phyloP scores from a whole-genome alignment of 1,140 invertebrate genomes.

The Drosophila pseudoobscura region DNA sequence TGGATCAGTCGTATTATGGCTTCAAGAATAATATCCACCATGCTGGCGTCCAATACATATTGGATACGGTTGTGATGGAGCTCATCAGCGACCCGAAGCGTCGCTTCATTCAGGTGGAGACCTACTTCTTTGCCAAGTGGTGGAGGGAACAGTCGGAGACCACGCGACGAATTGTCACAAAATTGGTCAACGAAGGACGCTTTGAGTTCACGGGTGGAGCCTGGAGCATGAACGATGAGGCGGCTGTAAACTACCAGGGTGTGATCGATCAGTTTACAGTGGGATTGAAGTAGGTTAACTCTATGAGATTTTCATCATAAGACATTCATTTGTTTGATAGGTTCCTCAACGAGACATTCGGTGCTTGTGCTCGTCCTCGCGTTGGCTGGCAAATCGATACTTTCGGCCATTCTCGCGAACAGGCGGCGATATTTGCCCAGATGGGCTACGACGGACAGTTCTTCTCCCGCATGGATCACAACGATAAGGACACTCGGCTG shows the following conservation, averaged over 20 bases:
- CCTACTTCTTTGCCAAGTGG: constrained; percentile 94
- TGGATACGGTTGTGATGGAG: constrained; percentile 94
- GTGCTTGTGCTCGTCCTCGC: constrained; percentile 90
- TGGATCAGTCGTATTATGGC: constrained; percentile 96
- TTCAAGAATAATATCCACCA: constrained; percentile 88
- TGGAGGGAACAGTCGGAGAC: constrained; percentile 90
- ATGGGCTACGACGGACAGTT: constrained; percentile 95
- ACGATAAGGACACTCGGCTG: constrained; percentile 90
- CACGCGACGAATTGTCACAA: constrained; percentile 85
- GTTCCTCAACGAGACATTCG: constrained; percentile 92
- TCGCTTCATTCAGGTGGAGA: constrained; percentile 88
- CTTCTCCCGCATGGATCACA: constrained; percentile 94
- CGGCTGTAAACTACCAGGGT: constrained; percentile 94
- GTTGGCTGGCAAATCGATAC: constrained; percentile 97
- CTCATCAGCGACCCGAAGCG: constrained; percentile 89
- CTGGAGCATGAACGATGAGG: constrained; percentile 98
- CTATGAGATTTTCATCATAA: background rate
- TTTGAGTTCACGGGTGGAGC: constrained; percentile 95
- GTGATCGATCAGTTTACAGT: constrained; percentile 96
- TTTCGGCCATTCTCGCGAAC: constrained; percentile 95
- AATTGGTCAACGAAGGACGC: constrained; percentile 89
- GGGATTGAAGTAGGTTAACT: constrained; percentile 87
- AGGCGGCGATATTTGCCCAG: constrained; percentile 92
- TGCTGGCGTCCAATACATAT: constrained; percentile 95
- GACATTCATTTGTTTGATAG: constrained; percentile 2